A percentile compares a stretch with the other conserved stretches of the same genome.
Evolutionary conservation across 2,888 invertebrate species (phyloP).

Genomic region (Ptychoptera contaminata): DNA sequence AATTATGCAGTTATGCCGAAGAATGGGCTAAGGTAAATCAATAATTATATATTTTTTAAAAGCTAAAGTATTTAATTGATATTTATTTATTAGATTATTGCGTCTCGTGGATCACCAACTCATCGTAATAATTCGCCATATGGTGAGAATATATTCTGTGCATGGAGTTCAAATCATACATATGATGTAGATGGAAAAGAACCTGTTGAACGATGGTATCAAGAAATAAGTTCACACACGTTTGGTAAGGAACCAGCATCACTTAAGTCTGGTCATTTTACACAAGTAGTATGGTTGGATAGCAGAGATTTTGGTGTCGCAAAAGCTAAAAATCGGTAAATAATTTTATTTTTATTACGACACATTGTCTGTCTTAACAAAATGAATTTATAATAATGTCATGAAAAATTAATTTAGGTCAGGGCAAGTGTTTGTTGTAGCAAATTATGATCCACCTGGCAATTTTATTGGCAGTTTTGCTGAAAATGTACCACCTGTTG

Average conservation of each 20-base stretch:
- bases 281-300: conserved; percentile 66
- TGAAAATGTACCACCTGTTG: conserved; percentile 50
- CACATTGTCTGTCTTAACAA: conserved; percentile 48
- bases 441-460: conserved; percentile 77
- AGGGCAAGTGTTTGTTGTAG: conserved; percentile 70
- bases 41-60: conserved; percentile 20
- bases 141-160: conserved; percentile 67
- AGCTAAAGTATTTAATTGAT: conserved; percentile 12
- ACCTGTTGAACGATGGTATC: conserved; percentile 35
- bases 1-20: conserved; percentile 48
- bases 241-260: conserved; percentile 48
- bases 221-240: conserved; percentile 43
- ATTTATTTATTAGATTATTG: conserved; percentile 28
- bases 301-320: conserved; percentile 61
- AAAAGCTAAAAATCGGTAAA: conserved; percentile 45
- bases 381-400: conserved; percentile 48
- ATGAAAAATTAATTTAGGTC: conserved; percentile 44
- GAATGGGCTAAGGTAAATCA: conserved; percentile 46
- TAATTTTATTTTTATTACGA: conserved; percentile 55
- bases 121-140: conserved; percentile 63
- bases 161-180: conserved; percentile 46
- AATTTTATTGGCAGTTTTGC: conserved; percentile 66
- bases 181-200: conserved; percentile 36
- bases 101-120: conserved; percentile 47
- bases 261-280: conserved; percentile 60